Percentiles rank a stretch among this genome's conserved stretches.
Evolutionary conservation across 2,888 invertebrate genomes (phyloP).

Genomic region (Heteromyza rotundicornis): DNA sequence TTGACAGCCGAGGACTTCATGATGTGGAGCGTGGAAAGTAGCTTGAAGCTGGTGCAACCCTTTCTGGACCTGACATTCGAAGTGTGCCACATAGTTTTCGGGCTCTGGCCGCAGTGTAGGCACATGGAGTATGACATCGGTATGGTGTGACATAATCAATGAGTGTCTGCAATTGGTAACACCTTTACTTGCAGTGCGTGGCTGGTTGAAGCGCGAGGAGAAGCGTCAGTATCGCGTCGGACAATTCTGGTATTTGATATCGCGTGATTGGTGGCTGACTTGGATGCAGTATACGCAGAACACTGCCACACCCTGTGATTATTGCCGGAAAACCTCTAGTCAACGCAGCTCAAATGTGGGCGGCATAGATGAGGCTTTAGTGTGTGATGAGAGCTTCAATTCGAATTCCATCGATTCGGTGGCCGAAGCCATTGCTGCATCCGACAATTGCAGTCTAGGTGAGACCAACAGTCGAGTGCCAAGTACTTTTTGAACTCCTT

Average conservation of each 20-base stretch:
- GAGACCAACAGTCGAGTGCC: conserved; percentile 4
- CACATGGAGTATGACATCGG: conserved; percentile 83
- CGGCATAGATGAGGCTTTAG: conserved; percentile 69
- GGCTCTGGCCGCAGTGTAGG: conserved; percentile 78
- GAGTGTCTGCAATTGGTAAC: neutral
- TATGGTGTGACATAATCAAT: conserved; percentile 52
- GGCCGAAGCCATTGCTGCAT: conserved; percentile 69
- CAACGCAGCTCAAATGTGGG: conserved; percentile 40
- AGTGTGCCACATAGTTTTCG: conserved; percentile 87
- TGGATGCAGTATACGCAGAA: conserved; percentile 77
- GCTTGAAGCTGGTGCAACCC: conserved; percentile 72
- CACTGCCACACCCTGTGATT: conserved; percentile 62
- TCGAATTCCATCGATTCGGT: conserved; percentile 71
- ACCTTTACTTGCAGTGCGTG: conserved; percentile 66
- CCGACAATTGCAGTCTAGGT: conserved; percentile 65
- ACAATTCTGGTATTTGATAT: conserved; percentile 89
- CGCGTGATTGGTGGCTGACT: conserved; percentile 84
- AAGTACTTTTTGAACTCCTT: neutral
- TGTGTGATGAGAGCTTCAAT: conserved; percentile 75
- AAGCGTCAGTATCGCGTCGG: conserved; percentile 77
- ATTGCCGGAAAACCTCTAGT: conserved; percentile 59
- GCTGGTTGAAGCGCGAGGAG: conserved; percentile 83
- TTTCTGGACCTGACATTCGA: conserved; percentile 77
- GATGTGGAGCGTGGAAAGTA: conserved; percentile 81
- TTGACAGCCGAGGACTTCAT: conserved; percentile 83